These are phyloP conservation scores for Bothrops jararaca DNA, from an alignment of 2,113 vertebrate genomes.

Conservation along the genomic window DNA sequence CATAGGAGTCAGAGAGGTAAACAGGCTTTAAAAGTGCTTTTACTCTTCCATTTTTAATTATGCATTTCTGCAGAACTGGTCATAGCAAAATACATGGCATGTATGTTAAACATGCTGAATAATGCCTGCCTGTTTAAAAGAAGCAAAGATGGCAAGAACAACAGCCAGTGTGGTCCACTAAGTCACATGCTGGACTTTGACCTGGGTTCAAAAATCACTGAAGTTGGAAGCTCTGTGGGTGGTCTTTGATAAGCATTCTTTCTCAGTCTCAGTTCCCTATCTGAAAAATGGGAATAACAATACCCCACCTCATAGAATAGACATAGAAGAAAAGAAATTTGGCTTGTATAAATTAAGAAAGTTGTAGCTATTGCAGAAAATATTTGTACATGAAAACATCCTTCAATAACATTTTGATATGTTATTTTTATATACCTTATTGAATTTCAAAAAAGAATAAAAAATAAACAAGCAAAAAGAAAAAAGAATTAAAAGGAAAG, in stretches of 20 bases:
- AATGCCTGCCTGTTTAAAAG: conserved; percentile 57
- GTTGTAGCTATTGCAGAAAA: neutral
- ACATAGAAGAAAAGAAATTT: neutral
- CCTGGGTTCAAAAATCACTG: conserved; percentile 24
- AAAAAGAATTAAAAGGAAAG: neutral
- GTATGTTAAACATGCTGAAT: conserved; percentile 45
- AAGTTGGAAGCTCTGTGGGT: conserved; percentile 5
- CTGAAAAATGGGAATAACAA: conserved; percentile 29
- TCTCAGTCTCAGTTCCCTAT: neutral
- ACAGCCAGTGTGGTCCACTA: conserved; percentile 8
- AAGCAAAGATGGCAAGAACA: neutral
- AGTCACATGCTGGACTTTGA: conserved; percentile 13
- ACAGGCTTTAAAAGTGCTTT: conserved; percentile 79
- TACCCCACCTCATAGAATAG: neutral
- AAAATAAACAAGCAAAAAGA: neutral
- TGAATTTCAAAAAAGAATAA: neutral
- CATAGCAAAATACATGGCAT: conserved; percentile 53
- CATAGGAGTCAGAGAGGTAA: conserved; percentile 81
- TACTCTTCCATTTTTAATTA: conserved; percentile 68
- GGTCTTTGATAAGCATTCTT: neutral
- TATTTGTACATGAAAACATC: neutral
- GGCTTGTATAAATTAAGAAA: neutral
- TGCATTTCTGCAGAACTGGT: conserved; percentile 66
- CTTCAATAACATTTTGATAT: neutral
- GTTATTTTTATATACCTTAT: conserved; percentile 6